Conservation (phyloP, 2,797 vertebrate genomes). For the Cottoperca gobio region DNA sequence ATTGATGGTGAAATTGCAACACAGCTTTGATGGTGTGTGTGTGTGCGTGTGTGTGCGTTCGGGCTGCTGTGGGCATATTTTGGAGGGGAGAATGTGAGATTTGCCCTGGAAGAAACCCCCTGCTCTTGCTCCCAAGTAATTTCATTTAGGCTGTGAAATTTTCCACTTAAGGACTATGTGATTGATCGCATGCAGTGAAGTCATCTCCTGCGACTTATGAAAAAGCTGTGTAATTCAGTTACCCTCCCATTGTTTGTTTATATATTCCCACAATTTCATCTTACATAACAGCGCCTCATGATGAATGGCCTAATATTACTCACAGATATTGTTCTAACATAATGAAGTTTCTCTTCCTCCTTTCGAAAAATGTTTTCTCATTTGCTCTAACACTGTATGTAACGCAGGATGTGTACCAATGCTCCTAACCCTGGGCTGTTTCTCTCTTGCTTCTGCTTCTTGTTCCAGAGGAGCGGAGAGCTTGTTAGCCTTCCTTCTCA, state of each 20-base stretch:
- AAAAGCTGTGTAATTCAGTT: conserved; percentile 79
- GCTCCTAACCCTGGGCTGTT: conserved; percentile 66
- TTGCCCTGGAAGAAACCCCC: conserved; percentile 52
- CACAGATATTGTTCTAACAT: conserved; percentile 76
- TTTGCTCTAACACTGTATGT: conserved; percentile 63
- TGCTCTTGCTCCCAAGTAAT: conserved; percentile 66
- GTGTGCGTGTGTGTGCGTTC: conserved; percentile 20
- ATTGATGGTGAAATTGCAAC: conserved; percentile 43
- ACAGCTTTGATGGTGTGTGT: conserved; percentile 3
- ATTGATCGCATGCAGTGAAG: conserved; percentile 76
- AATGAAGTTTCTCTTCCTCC: conserved; percentile 71
- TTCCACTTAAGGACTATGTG: conserved; percentile 70
- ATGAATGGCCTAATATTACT: conserved; percentile 80
- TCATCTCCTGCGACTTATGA: conserved; percentile 78
- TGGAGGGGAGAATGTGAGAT: conserved; percentile 46
- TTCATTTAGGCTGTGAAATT: conserved; percentile 71
- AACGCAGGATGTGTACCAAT: conserved; percentile 52
- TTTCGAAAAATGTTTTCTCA: conserved; percentile 58
- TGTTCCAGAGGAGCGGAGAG: conserved; percentile 84
- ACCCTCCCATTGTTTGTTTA: conserved; percentile 76
- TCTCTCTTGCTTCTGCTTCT: conserved; percentile 65
- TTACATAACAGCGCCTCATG: conserved; percentile 73
- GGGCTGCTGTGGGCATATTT: conserved; percentile 34
- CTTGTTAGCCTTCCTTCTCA: conserved; percentile 85
- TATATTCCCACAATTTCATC: conserved; percentile 70